Evolutionary conservation across 1,140 invertebrate species (phyloP).

Genomic region (Drosophila gunungcola): DNA sequence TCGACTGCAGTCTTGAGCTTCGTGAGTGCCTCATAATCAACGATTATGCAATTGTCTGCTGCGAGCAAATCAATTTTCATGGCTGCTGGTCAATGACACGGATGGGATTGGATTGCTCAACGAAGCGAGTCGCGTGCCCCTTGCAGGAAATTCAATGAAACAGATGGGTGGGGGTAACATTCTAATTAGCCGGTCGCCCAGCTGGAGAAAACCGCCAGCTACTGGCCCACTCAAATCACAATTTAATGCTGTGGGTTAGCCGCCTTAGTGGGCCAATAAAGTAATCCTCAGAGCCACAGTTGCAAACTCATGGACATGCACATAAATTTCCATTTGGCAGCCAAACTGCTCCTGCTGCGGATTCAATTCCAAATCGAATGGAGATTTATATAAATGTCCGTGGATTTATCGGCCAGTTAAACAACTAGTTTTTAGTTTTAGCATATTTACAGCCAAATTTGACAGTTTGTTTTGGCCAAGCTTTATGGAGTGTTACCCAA

Average conservation of each 20-base stretch:
- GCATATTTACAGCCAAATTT: slow-evolving; percentile 61
- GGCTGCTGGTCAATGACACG: slow-evolving; percentile 45
- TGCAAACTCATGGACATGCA: slow-evolving; percentile 50
- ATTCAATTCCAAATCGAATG: slow-evolving; percentile 49
- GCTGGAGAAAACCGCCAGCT: slow-evolving; percentile 4
- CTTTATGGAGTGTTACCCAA: slow-evolving; percentile 24
- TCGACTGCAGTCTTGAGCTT: slow-evolving; percentile 21
- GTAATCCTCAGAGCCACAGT: slow-evolving; percentile 25
- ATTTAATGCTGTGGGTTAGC: slow-evolving; percentile 79
- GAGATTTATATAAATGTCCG: slow-evolving; percentile 56
- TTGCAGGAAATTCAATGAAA: slow-evolving; percentile 12
- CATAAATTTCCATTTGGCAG: slow-evolving; percentile 77
- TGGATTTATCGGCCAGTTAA: slow-evolving; percentile 53
- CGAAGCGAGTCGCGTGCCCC: slow-evolving; percentile 40
- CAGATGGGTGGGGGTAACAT: slow-evolving; percentile 14
- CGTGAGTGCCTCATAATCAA: slow-evolving; percentile 49
- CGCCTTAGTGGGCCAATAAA: slow-evolving; percentile 75
- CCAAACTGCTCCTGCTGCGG: slow-evolving; percentile 42
- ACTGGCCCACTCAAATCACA: slow-evolving; percentile 54
- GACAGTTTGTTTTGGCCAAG: slow-evolving; percentile 54
- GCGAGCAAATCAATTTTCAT: slow-evolving; percentile 69
- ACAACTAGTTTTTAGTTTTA: slow-evolving; percentile 52
- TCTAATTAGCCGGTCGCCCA: slow-evolving; percentile 30
- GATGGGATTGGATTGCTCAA: slow-evolving; percentile 6
- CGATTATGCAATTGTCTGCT: slow-evolving; percentile 73